These are phyloP conservation scores for Cenopis cana DNA, from an alignment of 2,888 invertebrate species.

Conservation along the genomic window DNA sequence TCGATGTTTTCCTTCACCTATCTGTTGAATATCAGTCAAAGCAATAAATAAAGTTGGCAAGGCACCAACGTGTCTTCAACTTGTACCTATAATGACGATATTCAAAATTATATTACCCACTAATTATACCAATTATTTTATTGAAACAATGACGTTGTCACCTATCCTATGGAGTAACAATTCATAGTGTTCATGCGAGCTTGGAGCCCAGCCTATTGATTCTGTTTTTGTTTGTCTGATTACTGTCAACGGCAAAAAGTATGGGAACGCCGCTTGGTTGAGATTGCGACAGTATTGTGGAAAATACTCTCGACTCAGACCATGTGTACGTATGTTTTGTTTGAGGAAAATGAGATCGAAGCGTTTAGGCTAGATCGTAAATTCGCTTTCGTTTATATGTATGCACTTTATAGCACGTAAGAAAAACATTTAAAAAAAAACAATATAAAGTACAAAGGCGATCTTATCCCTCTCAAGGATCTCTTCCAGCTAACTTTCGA, in stretches of 20 bases:
- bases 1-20: no score
- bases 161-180: slow-evolving; percentile 41
- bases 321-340: slow-evolving; percentile 7
- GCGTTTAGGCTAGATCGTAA: not conserved
- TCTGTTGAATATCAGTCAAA: no score
- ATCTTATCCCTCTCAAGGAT: no score
- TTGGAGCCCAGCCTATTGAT: slow-evolving; percentile 52
- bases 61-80: no score
- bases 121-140: slow-evolving; percentile 26
- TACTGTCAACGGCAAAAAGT: slow-evolving; percentile 58
- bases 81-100: slow-evolving; percentile 10
- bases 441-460: no score
- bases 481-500: no score
- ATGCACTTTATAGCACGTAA: no score
- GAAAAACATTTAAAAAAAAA: no score
- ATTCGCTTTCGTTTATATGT: not conserved
- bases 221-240: slow-evolving; percentile 58
- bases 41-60: no score
- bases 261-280: slow-evolving; percentile 59
- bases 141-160: slow-evolving; percentile 30
- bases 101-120: no score
- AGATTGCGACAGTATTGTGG: slow-evolving; percentile 35
- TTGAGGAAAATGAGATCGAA: slow-evolving; percentile 13
- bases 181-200: slow-evolving; percentile 31
- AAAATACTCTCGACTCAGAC: not conserved